Conservation (phyloP, 2,888 invertebrate species). For the Antitype chi region DNA sequence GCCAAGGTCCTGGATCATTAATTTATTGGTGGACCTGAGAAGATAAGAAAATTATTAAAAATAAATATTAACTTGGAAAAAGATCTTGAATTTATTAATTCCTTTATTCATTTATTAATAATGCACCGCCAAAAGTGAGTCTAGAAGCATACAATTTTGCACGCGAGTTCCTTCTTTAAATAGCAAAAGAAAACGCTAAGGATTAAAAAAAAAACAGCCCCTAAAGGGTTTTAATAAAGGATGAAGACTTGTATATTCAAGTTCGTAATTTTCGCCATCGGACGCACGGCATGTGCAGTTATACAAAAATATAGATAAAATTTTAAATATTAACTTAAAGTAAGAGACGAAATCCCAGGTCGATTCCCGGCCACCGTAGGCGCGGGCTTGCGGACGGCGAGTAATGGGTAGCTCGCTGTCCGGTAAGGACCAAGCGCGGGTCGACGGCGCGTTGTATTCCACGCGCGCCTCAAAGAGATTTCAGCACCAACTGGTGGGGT, state of each 20-base stretch:
- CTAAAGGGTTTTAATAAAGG: background rate
- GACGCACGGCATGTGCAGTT: background rate
- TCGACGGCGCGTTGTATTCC: too few relatives aligned
- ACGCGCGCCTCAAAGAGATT: too few relatives aligned
- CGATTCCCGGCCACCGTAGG: too few relatives aligned
- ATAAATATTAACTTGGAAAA: background rate
- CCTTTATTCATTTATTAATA: background rate
- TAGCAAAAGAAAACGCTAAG: background rate
- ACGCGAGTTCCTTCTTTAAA: background rate
- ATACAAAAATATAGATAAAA: background rate
- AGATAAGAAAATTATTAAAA: background rate
- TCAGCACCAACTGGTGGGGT: too few relatives aligned
- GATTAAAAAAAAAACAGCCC: background rate
- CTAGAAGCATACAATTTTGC: background rate
- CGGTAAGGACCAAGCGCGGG: too few relatives aligned
- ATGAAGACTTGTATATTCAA: background rate
- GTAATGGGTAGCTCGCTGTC: too few relatives aligned
- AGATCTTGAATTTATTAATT: background rate
- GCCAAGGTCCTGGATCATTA: constrained; percentile 50
- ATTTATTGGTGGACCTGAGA: constrained; percentile 43
- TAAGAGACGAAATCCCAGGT: too few relatives aligned
- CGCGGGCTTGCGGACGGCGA: too few relatives aligned
- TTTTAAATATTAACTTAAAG: background rate
- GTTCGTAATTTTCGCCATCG: background rate
- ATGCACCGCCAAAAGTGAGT: background rate